phyloP scores from a whole-genome alignment of 2,113 vertebrate species.

The Ochotona curzoniae region DNA sequence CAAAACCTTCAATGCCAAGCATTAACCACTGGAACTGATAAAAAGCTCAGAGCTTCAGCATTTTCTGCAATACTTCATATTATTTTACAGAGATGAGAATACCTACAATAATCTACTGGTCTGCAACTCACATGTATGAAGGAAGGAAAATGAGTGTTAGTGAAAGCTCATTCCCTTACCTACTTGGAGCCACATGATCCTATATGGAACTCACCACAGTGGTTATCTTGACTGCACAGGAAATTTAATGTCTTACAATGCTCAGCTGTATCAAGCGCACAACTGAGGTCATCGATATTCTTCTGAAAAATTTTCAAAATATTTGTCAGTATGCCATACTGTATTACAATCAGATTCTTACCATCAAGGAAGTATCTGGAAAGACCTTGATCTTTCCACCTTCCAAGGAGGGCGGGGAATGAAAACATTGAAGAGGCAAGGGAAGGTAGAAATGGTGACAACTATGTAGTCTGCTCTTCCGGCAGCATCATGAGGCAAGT shows the following conservation, averaged over 20 bases:
- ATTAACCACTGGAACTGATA: not conserved
- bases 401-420: not conserved
- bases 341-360: not conserved
- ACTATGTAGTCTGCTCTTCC: not conserved
- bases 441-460: not conserved
- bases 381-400: not conserved
- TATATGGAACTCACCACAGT: not conserved
- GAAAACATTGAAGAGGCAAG: not conserved
- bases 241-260: not conserved
- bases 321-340: not conserved
- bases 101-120: not conserved
- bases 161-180: not conserved
- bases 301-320: not conserved
- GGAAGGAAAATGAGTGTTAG: not conserved
- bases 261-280: not conserved
- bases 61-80: not conserved
- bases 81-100: not conserved
- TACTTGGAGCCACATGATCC: not conserved
- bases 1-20: not conserved
- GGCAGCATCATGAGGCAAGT: not conserved
- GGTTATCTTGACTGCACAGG: not conserved
- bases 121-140: not conserved
- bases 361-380: not conserved
- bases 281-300: not conserved
- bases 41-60: not conserved